Evolutionary conservation across 1,140 invertebrate species (phyloP).

Genomic region (Drosophila mauritiana): DNA sequence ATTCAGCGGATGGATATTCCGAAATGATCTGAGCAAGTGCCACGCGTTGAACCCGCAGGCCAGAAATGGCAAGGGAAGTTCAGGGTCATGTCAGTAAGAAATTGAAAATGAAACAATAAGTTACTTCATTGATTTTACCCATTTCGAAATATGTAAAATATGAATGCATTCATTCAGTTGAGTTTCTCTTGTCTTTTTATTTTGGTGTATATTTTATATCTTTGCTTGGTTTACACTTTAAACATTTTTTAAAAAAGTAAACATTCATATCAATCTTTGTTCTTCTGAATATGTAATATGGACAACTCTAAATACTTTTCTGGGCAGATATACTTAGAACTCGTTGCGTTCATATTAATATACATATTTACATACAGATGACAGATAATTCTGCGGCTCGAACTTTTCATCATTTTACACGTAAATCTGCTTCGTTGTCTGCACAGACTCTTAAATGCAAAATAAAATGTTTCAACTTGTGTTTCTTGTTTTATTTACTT

Average conservation of each 20-base stretch:
- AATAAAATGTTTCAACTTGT: conserved; percentile 42
- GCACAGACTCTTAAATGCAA: conserved; percentile 68
- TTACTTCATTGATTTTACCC: background rate
- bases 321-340: conserved; percentile 46
- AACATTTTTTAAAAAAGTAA: conserved; percentile 72
- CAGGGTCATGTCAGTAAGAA: conserved; percentile 15
- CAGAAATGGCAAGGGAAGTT: conserved; percentile 32
- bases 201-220: conserved; percentile 29
- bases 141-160: background rate
- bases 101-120: background rate
- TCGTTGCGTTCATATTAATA: conserved; percentile 39
- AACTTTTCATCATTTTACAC: conserved; percentile 41
- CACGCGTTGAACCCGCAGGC: conserved; percentile 50
- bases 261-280: conserved; percentile 62
- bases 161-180: conserved; percentile 12
- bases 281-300: conserved; percentile 56
- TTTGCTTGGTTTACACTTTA: conserved; percentile 42
- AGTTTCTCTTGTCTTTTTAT: conserved; percentile 26
- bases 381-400: conserved; percentile 43
- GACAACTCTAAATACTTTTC: conserved; percentile 59
- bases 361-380: conserved; percentile 60
- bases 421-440: conserved; percentile 57
- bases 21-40: conserved; percentile 38
- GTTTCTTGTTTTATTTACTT: conserved; percentile 29
- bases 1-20: conserved; percentile 21